Conservation (phyloP, 2,888 invertebrate genomes). For the Cremastinae sp. region DNA sequence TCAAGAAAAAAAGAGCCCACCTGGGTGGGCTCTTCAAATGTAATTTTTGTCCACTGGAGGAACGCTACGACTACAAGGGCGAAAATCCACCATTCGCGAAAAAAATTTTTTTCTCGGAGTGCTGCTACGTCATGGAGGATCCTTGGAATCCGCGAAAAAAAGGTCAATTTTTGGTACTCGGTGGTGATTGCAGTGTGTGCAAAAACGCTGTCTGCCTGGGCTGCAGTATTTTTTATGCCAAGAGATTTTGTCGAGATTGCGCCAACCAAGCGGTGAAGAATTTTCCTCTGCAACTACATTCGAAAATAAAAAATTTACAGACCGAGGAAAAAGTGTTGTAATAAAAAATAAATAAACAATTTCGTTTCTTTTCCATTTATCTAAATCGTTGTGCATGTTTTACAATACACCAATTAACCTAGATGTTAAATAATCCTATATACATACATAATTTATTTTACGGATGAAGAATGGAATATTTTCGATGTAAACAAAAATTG, state of each 20-base stretch:
- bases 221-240: conserved; percentile 91
- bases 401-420: conserved; percentile 29
- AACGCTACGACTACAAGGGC: conserved; percentile 89
- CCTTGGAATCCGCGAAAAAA: conserved; percentile 89
- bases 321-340: conserved; percentile 52
- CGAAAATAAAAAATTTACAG: conserved; percentile 82
- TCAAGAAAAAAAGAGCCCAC: too few species aligned
- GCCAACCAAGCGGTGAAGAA: conserved; percentile 82
- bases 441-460: conserved; percentile 48
- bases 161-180: conserved; percentile 89
- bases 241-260: conserved; percentile 88
- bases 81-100: conserved; percentile 87
- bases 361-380: conserved; percentile 42
- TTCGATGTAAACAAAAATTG: conserved; percentile 34
- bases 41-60: conserved; percentile 84
- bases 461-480: conserved; percentile 46
- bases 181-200: conserved; percentile 88
- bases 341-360: not conserved
- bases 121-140: conserved; percentile 91
- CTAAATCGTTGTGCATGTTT: conserved; percentile 29
- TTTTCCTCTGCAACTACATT: conserved; percentile 87
- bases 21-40: conserved; percentile 84
- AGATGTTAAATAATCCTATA: conserved; percentile 48
- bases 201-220: conserved; percentile 86
- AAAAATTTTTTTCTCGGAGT: conserved; percentile 85